Evolutionary conservation across 2,797 vertebrate genomes (phyloP), one percentile per base, ranked within the genome.

Genomic region (Taeniopygia guttata): DNA sequence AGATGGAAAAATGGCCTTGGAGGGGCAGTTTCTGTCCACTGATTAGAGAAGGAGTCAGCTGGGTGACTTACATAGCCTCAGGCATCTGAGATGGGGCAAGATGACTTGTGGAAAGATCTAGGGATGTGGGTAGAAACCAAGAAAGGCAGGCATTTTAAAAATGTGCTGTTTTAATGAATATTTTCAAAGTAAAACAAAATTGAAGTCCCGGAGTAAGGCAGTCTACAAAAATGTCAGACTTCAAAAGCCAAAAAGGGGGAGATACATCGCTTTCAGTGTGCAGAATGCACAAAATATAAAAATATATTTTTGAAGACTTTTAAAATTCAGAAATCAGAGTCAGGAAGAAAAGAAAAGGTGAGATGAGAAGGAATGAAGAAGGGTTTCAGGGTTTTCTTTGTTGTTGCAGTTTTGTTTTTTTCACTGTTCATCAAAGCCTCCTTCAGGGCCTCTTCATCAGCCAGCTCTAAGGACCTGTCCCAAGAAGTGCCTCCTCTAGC

Each of bases 301-400:
- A 78, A 78, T 32, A 29, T 15, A 18, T 64, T 80, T 95, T 84
- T 52, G 48, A 92, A 93, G 89, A 89, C 63, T 89, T 79, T 27
- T 73, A 68, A 84, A 69, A 90, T 63, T 79, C 81, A 93, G 60
- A 95, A 94, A 87, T 82, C 59, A 49, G 68, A 92, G 74, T 87
- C 59, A 59, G 81, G 84, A 83, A 93, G 72, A 94, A 92, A 90
- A 87, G 93, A 92, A 90, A 76, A 95, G 91, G 84, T 92, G 75
- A 89, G 75, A 45, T 79, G 77, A 63, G 78, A 91, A 58, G 70
- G 74, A 89, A 74, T 6, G 27, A 84, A 89, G 78, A 93, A 34
- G 19, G 48, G 34, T 67, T 84, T 93, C 42, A 21, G 49, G 81
- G 49, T 79, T 91, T 87, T 77, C 91, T 96, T 94, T 95, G 89